These are phyloP conservation scores for Drosophila mayaguana DNA, from an alignment of 2,888 invertebrate genomes.

Conservation along the genomic window DNA sequence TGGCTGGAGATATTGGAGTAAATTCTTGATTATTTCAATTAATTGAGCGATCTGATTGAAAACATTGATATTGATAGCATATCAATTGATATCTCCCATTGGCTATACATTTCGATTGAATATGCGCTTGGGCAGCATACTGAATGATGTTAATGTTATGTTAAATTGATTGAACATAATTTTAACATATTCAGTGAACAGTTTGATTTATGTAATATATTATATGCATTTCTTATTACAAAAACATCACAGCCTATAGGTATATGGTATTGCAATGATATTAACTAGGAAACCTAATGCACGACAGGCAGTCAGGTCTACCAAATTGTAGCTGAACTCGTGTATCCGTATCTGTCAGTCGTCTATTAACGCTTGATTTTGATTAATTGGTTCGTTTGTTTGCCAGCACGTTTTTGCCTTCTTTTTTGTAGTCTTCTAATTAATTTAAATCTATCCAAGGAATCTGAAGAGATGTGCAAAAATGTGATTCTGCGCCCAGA, in stretches of 20 bases:
- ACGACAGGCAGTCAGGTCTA: not conserved
- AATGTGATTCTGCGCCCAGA: slow-evolving; percentile 6
- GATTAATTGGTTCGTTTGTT: slow-evolving; percentile 52
- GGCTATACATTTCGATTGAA: not conserved
- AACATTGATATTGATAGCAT: not conserved
- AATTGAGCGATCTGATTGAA: not conserved
- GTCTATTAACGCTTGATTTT: slow-evolving; percentile 42
- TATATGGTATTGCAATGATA: too few species aligned
- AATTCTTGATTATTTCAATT: not conserved
- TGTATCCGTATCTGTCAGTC: slow-evolving; percentile 16
- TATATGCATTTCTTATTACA: too few species aligned
- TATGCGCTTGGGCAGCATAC: too few species aligned
- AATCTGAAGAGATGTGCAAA: slow-evolving; percentile 14
- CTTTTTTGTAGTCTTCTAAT: slow-evolving; percentile 22
- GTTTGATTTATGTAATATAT: too few species aligned
- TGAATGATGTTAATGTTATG: not conserved
- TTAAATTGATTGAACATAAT: not conserved
- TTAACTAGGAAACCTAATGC: not conserved
- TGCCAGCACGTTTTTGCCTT: slow-evolving; percentile 12
- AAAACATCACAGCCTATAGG: too few species aligned
- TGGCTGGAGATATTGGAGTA: not conserved
- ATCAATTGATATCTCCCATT: not conserved
- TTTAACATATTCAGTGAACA: too few species aligned
- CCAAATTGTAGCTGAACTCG: slow-evolving; percentile 12
- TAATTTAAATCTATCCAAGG: slow-evolving; percentile 52